Evolutionary conservation across 1,140 invertebrate genomes (phyloP).

Genomic region (Halesus radiatus): DNA sequence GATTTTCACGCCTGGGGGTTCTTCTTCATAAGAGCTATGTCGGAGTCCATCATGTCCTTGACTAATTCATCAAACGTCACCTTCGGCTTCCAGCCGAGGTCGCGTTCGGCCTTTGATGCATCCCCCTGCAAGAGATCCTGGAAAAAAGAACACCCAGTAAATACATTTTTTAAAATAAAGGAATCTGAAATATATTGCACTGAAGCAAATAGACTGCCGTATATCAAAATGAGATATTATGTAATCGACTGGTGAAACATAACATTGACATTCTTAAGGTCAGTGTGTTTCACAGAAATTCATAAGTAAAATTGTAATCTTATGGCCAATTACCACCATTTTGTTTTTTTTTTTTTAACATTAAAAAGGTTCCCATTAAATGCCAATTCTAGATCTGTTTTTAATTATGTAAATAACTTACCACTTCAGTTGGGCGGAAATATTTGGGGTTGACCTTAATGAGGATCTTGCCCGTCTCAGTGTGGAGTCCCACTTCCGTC

Average conservation of each 20-base stretch:
- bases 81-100: conserved; percentile 90
- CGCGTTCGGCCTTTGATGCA: conserved; percentile 87
- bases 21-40: conserved; percentile 92
- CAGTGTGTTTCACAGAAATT: no score
- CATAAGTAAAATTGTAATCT: no score
- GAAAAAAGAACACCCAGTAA: conserved; percentile 47
- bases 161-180: neutral
- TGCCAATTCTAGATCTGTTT: no score
- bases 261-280: no score
- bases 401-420: conserved; percentile 74
- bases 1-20: conserved; percentile 85
- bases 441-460: conserved; percentile 95
- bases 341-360: no score
- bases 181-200: neutral
- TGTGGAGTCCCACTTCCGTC: conserved; percentile 91
- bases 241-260: no score
- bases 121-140: conserved; percentile 93
- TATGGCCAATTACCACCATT: no score
- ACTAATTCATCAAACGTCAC: conserved; percentile 90
- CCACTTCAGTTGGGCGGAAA: conserved; percentile 98
- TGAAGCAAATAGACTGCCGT: neutral
- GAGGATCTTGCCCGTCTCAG: conserved; percentile 82
- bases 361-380: no score
- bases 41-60: conserved; percentile 96
- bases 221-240: no score